Percentiles rank a stretch among this genome's conserved stretches.
These are phyloP conservation scores for Leptinotarsa peninsularis DNA, from an alignment of 2,888 invertebrate genomes.

Conservation along the genomic window DNA sequence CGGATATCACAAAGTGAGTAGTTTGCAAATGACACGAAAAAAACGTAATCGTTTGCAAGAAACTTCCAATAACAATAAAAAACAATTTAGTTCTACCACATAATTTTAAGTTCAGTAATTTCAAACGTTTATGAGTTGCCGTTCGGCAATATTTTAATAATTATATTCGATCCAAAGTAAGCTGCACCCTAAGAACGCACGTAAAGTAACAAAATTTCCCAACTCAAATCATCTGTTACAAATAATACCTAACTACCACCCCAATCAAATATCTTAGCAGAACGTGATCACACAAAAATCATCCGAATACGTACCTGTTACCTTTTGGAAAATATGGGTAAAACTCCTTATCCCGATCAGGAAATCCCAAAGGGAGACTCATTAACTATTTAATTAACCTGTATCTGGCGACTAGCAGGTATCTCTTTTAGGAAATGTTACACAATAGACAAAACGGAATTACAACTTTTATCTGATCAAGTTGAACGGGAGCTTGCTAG, in stretches of 20 bases:
- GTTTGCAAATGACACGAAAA: no score
- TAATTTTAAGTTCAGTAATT: no score
- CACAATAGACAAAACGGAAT: conserved; percentile 12
- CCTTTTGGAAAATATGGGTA: conserved; percentile 19
- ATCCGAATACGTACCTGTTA: conserved; percentile 9
- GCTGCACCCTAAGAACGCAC: background rate
- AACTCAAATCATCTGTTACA: conserved; percentile 2
- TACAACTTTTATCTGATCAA: conserved; percentile 8
- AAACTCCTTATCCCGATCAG: conserved; percentile 7
- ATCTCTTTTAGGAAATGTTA: conserved; percentile 18
- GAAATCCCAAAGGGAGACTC: conserved; percentile 15
- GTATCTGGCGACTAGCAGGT: conserved; percentile 1
- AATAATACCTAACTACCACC: background rate
- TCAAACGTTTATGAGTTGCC: no score
- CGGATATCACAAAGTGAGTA: no score
- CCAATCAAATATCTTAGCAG: conserved; percentile 7
- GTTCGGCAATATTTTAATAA: no score
- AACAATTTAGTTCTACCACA: no score
- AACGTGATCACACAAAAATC: conserved; percentile 9
- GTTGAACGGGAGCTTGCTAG: background rate
- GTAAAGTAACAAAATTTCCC: background rate
- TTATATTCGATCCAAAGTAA: no score
- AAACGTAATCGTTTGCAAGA: no score
- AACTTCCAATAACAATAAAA: no score
- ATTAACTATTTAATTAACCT: conserved; percentile 6